A percentile compares a stretch with the other conserved stretches of the same genome.
Conservation (phyloP, 2,888 invertebrate species). For the Cheilosia urbana region DNA sequence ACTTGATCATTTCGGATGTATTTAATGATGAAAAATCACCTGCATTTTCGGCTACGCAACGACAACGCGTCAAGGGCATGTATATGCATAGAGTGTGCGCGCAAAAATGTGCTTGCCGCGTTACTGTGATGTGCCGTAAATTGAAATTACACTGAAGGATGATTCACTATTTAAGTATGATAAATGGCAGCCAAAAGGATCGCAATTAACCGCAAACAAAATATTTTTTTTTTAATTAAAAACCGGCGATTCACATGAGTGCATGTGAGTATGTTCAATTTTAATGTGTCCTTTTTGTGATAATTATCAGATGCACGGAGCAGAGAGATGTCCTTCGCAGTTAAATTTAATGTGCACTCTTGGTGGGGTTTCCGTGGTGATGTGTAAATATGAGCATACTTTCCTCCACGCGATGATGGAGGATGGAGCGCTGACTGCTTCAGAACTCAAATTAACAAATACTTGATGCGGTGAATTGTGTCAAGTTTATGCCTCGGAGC, state of each 20-base stretch:
- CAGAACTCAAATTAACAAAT: too few relatives aligned
- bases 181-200: slow-evolving; percentile 21
- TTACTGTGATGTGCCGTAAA: neutral
- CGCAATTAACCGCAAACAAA: neutral
- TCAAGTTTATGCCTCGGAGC: too few relatives aligned
- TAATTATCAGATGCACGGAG: neutral
- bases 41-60: slow-evolving; percentile 38
- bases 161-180: slow-evolving; percentile 55
- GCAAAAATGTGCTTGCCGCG: neutral
- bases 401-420: too few relatives aligned
- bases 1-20: slow-evolving; percentile 47
- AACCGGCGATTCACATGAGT: slow-evolving; percentile 8
- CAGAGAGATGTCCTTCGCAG: too few relatives aligned
- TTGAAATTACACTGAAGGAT: slow-evolving; percentile 35
- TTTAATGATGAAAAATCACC: slow-evolving; percentile 57
- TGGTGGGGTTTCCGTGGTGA: too few relatives aligned
- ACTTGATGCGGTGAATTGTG: too few relatives aligned
- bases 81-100: slow-evolving; percentile 18
- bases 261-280: neutral
- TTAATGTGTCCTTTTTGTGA: neutral
- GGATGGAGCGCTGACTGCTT: too few relatives aligned
- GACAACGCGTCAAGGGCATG: slow-evolving; percentile 9
- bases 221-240: slow-evolving; percentile 60
- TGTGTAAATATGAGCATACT: too few relatives aligned
- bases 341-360: too few relatives aligned